A percentile compares a stretch with the other conserved stretches of the same genome.
phyloP scores from a whole-genome alignment of 1,140 invertebrate species.

The Megathymus violae region DNA sequence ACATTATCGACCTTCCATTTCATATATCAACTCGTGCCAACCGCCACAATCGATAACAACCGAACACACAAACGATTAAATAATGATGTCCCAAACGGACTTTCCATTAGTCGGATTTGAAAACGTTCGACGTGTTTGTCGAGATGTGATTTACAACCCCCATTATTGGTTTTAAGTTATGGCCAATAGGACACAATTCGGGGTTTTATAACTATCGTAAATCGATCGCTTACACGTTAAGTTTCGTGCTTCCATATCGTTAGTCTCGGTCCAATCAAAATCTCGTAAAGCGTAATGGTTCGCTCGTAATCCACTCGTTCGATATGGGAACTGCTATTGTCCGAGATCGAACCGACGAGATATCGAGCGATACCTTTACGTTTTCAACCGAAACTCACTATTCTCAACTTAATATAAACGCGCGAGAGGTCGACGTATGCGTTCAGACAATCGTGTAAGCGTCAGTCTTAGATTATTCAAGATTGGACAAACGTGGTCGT shows the following conservation, averaged over 20 bases:
- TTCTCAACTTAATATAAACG: constrained; percentile 31
- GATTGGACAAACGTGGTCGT: constrained; percentile 69
- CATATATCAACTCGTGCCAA: constrained; percentile 31
- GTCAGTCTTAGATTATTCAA: constrained; percentile 28
- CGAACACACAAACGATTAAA: constrained; percentile 40
- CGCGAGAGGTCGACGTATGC: background rate
- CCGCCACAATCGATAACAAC: constrained; percentile 35
- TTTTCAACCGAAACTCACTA: constrained; percentile 24
- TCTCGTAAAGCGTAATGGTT: constrained; percentile 71
- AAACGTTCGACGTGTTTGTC: constrained; percentile 43
- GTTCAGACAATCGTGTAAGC: constrained; percentile 15
- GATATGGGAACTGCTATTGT: constrained; percentile 76
- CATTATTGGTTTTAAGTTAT: constrained; percentile 61
- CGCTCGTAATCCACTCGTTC: constrained; percentile 66
- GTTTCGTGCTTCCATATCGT: constrained; percentile 70
- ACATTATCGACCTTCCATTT: constrained; percentile 39
- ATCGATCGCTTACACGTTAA: constrained; percentile 51
- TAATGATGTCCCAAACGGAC: constrained; percentile 38
- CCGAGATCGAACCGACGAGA: constrained; percentile 48
- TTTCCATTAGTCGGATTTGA: constrained; percentile 44
- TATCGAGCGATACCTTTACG: constrained; percentile 44
- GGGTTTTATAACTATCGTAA: constrained; percentile 63
- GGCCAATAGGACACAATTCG: constrained; percentile 49
- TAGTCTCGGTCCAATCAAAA: constrained; percentile 71
- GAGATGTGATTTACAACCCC: constrained; percentile 56